Conservation (phyloP, 2,113 vertebrate genomes). For the Pseudois nayaur region DNA sequence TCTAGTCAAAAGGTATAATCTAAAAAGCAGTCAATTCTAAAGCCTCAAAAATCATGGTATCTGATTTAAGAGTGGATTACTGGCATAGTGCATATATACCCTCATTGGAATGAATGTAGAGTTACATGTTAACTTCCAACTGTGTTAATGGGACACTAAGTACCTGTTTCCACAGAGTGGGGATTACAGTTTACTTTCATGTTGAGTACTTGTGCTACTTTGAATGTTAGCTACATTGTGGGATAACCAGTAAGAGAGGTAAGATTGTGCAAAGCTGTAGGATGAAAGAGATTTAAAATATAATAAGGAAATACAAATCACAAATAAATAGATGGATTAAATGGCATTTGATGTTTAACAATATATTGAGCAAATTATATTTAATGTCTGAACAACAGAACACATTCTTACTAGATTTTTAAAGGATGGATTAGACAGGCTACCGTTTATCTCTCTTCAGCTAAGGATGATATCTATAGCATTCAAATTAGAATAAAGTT, state of each 20-base stretch:
- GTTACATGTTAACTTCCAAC: conserved; percentile 42
- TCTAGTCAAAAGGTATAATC: conserved; percentile 22
- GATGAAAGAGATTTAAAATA: conserved; percentile 21
- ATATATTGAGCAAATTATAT: neutral
- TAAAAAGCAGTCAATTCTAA: neutral
- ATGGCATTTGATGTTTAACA: neutral
- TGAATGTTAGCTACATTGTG: conserved; percentile 18
- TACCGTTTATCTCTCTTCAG: neutral
- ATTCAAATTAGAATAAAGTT: neutral
- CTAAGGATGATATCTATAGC: neutral
- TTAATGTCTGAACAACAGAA: neutral
- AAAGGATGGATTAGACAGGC: neutral
- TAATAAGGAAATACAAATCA: conserved; percentile 10
- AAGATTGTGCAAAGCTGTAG: conserved; percentile 14
- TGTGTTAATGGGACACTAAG: conserved; percentile 64
- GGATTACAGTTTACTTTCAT: conserved; percentile 63
- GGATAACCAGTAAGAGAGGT: conserved; percentile 35
- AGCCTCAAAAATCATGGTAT: neutral
- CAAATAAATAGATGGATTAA: neutral
- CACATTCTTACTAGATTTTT: neutral
- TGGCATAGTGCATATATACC: neutral
- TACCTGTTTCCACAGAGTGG: conserved; percentile 32
- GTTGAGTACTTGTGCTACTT: conserved; percentile 29
- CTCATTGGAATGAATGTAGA: conserved; percentile 7
- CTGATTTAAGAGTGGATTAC: conserved; percentile 25